A percentile compares a stretch with the other conserved stretches of the same genome.
phyloP scores from a whole-genome alignment of 2,888 invertebrate species.

The Phyllotreta striolata region DNA sequence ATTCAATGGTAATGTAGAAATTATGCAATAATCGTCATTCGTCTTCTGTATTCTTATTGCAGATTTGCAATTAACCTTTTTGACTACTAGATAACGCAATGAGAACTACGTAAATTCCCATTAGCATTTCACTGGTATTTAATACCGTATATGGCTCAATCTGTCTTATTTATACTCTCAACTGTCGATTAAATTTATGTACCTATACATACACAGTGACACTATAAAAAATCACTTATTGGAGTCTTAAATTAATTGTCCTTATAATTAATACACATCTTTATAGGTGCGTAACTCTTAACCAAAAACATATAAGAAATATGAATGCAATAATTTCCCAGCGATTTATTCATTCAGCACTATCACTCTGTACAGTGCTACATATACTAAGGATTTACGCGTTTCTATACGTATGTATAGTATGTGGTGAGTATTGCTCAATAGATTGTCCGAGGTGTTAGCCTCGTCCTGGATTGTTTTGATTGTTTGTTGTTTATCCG shows the following conservation, averaged over 20 bases:
- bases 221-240: not conserved
- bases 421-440: slow-evolving; percentile 25
- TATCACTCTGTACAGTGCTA: slow-evolving; percentile 11
- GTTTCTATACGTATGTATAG: slow-evolving; percentile 17
- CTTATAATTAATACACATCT: too few relatives aligned
- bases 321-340: too few relatives aligned
- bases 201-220: slow-evolving; percentile 6
- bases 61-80: slow-evolving; percentile 32
- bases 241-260: too few relatives aligned
- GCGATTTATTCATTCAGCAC: too few relatives aligned
- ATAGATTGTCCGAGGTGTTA: slow-evolving; percentile 44
- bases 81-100: slow-evolving; percentile 23
- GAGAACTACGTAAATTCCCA: slow-evolving; percentile 12
- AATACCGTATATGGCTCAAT: slow-evolving; percentile 22
- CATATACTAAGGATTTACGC: not conserved
- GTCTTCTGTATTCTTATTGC: slow-evolving; percentile 26
- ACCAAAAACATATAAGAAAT: too few relatives aligned
- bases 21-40: slow-evolving; percentile 16
- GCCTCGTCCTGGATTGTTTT: slow-evolving; percentile 54
- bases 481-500: slow-evolving; percentile 44
- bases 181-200: not conserved
- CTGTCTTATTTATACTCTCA: slow-evolving; percentile 4
- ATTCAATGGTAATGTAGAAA: not conserved
- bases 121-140: slow-evolving; percentile 27
- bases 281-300: too few relatives aligned